Conservation (phyloP, 2,113 vertebrate species). For the Microcebus griseorufus region DNA sequence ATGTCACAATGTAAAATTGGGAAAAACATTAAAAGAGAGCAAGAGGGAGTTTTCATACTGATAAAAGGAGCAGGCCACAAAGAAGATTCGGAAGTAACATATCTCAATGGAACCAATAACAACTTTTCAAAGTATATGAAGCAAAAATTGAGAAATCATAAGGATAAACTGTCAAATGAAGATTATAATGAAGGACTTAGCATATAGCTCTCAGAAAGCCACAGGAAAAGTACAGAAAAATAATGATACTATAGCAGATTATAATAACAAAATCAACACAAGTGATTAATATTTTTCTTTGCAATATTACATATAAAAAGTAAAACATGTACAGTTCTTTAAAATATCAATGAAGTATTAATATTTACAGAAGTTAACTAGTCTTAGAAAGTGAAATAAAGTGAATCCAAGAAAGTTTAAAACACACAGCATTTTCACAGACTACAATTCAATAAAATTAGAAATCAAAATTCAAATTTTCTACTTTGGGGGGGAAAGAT, state of each 20-base stretch:
- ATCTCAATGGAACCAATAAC: background rate
- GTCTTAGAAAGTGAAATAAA: background rate
- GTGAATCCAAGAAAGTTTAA: background rate
- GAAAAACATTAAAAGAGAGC: background rate
- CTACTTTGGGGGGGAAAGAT: background rate
- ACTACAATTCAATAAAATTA: background rate
- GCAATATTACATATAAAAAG: background rate
- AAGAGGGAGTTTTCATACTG: background rate
- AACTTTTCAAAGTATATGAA: background rate
- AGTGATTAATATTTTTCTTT: background rate
- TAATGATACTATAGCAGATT: background rate
- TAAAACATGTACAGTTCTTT: background rate
- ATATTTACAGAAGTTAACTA: background rate
- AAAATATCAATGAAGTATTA: background rate
- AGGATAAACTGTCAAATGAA: background rate
- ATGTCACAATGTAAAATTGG: background rate
- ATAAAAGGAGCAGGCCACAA: background rate
- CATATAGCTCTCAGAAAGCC: background rate
- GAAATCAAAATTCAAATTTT: constrained; percentile 6
- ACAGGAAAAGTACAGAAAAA: background rate
- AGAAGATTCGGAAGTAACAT: background rate
- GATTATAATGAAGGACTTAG: background rate
- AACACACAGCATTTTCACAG: background rate
- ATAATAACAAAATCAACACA: background rate
- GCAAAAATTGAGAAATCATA: background rate